Percentiles rank a stretch among this genome's conserved stretches.
phyloP scores from a whole-genome alignment of 1,140 invertebrate genomes.

The Octopus sinensis region DNA sequence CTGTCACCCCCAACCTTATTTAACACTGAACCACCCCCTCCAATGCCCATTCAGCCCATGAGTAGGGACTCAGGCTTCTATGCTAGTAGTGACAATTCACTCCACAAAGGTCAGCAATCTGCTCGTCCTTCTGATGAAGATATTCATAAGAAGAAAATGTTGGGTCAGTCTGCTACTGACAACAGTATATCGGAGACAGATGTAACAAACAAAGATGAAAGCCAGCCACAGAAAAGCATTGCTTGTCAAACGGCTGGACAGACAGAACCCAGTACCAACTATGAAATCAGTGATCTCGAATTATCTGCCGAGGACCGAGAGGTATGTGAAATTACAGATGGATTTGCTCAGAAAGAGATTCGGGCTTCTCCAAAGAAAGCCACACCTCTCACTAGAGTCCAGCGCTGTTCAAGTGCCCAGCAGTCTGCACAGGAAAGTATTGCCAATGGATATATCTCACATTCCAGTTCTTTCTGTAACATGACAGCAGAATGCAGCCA shows the following conservation, averaged over 20 bases:
- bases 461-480: conserved; percentile 10
- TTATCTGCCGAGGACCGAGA: conserved; percentile 44
- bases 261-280: conserved; percentile 21
- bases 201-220: background rate
- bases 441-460: conserved; percentile 7
- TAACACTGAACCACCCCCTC: background rate
- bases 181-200: background rate
- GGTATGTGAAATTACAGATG: conserved; percentile 40
- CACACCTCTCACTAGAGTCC: background rate
- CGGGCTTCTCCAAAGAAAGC: conserved; percentile 24
- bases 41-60: conserved; percentile 18
- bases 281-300: conserved; percentile 34
- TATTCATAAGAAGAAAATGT: conserved; percentile 11
- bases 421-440: background rate
- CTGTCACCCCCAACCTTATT: conserved; percentile 27
- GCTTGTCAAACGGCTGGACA: conserved; percentile 4
- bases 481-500: conserved; percentile 12
- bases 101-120: conserved; percentile 7
- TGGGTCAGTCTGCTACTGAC: background rate
- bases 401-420: conserved; percentile 9
- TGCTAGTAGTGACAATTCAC: conserved; percentile 39
- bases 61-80: conserved; percentile 51
- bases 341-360: conserved; percentile 23
- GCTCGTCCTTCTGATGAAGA: conserved; percentile 6
- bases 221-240: background rate